A percentile compares a stretch with the other conserved stretches of the same genome.
Conservation (phyloP, 2,797 vertebrate species). For the Spondyliosoma cantharus region DNA sequence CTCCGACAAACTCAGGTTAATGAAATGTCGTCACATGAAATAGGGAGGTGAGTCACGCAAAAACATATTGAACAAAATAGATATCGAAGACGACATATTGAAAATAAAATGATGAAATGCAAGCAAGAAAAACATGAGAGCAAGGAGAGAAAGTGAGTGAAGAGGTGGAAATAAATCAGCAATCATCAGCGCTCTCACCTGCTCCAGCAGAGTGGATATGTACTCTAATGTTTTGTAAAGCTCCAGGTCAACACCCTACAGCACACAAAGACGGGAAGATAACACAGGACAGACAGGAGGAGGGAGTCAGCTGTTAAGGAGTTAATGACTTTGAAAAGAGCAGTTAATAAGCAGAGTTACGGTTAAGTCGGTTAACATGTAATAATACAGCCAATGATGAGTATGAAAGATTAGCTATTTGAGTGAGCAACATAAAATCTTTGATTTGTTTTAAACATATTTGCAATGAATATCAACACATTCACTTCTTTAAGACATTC, state of each 20-base stretch:
- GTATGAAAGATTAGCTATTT: no score
- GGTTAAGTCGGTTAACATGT: no score
- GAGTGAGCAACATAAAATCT: no score
- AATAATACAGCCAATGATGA: no score
- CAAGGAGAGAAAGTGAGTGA: not conserved
- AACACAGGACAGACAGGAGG: slow-evolving; percentile 28
- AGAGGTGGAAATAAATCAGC: not conserved
- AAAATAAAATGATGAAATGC: not conserved
- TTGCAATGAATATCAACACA: no score
- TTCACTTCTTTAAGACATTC: no score
- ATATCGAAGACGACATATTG: not conserved
- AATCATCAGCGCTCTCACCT: slow-evolving; percentile 65
- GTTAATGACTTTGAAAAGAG: slow-evolving; percentile 11
- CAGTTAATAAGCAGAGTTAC: not conserved
- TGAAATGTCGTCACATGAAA: not conserved
- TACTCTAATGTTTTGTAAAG: slow-evolving; percentile 71
- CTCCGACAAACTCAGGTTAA: no score
- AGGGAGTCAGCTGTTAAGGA: not conserved
- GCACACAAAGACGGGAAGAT: slow-evolving; percentile 32
- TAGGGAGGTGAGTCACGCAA: not conserved
- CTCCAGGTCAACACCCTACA: slow-evolving; percentile 68
- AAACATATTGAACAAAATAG: not conserved
- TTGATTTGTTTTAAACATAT: no score
- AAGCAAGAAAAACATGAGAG: not conserved
- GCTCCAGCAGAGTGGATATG: slow-evolving; percentile 68